Conservation (phyloP, 2,113 vertebrate species). For the Xenopus laevis region DNA sequence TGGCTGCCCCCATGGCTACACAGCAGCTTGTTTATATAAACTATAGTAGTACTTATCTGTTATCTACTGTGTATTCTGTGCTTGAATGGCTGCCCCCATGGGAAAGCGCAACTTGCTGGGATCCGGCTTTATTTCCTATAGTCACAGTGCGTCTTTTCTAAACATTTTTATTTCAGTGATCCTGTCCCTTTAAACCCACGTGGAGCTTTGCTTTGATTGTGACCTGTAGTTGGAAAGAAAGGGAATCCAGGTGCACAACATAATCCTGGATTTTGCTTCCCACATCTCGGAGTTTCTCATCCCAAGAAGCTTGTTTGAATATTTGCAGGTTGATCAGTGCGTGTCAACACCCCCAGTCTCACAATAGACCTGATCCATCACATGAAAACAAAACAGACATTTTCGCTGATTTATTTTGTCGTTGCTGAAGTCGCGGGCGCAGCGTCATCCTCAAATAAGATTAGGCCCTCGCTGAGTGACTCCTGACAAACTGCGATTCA, state of each 20-base stretch:
- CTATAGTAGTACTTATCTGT: no score
- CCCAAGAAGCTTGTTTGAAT: conserved; percentile 12
- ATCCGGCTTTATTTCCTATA: no score
- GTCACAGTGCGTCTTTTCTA: no score
- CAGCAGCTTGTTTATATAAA: no score
- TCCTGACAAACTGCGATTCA: conserved; percentile 45
- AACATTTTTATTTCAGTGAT: no score
- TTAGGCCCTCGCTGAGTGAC: conserved; percentile 45
- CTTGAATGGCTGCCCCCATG: no score
- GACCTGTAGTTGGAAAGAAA: neutral
- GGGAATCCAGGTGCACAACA: conserved; percentile 18
- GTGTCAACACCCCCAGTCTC: conserved; percentile 15
- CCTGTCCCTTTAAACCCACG: no score
- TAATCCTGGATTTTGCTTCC: neutral
- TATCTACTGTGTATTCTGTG: no score
- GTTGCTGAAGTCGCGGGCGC: conserved; percentile 29
- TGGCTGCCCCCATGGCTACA: no score
- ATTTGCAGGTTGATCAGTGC: conserved; percentile 24
- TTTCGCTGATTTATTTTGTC: conserved; percentile 27
- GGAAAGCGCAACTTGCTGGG: no score
- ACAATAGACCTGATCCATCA: conserved; percentile 21
- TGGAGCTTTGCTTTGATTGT: no score
- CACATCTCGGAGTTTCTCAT: conserved; percentile 33
- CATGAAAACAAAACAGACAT: conserved; percentile 4
- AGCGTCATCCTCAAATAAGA: conserved; percentile 33